Evolutionary conservation across 2,113 vertebrate genomes (phyloP).

Genomic region (Elanus axillaris): DNA sequence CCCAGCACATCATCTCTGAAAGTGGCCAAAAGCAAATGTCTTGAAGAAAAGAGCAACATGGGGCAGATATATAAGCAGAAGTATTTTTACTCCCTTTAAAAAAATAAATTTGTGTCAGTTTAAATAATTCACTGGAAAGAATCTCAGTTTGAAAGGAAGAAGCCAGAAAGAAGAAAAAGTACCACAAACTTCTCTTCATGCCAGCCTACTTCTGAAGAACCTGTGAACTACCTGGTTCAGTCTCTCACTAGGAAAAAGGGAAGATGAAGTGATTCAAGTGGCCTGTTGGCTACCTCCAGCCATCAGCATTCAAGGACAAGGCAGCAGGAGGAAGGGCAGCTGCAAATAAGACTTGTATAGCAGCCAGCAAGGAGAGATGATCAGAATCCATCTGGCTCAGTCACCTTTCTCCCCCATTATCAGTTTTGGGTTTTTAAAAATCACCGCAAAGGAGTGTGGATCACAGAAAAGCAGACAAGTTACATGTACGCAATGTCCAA

Average conservation of each 20-base stretch:
- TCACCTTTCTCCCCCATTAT: not conserved
- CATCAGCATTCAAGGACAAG: not conserved
- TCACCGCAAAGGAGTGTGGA: not conserved
- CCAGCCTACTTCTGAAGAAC: not conserved
- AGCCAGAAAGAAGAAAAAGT: not conserved
- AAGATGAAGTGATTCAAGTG: not conserved
- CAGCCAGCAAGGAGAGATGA: not conserved
- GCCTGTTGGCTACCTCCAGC: not conserved
- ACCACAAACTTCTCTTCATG: not conserved
- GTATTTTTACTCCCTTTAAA: not conserved
- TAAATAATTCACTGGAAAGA: not conserved
- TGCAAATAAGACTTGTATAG: not conserved
- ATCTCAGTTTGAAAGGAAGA: not conserved
- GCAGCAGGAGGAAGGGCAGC: not conserved
- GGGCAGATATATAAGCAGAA: not conserved
- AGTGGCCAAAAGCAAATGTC: not conserved
- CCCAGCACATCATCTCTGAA: not conserved
- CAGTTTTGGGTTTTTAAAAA: not conserved
- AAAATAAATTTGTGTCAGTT: not conserved
- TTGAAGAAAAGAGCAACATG: not conserved
- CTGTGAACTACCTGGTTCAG: not conserved
- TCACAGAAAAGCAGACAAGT: not conserved
- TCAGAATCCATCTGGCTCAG: not conserved
- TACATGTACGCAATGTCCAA: accelerated
- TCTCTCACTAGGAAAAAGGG: not conserved